These are phyloP conservation scores for Glyphotaelius pellucidus DNA, from an alignment of 2,888 invertebrate genomes.

Conservation along the genomic window DNA sequence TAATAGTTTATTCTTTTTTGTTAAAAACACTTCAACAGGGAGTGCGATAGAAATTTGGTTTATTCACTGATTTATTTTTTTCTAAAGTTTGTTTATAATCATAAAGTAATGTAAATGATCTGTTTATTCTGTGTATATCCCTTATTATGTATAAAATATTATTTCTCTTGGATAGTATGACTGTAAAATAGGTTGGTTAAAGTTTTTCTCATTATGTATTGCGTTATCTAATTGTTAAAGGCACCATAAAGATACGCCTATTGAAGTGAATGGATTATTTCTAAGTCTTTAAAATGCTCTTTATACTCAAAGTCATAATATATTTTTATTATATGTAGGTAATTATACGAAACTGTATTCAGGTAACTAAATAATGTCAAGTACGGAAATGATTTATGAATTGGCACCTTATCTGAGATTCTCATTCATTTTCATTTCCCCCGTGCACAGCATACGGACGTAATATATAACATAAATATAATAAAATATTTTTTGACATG, in stretches of 20 bases:
- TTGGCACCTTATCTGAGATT: neutral
- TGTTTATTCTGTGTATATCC: constrained; percentile 2
- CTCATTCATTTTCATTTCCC: neutral
- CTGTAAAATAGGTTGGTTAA: constrained; percentile 41
- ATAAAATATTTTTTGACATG: neutral
- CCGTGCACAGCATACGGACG: neutral
- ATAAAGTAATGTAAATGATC: neutral
- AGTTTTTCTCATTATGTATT: constrained; percentile 43
- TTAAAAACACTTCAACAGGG: neutral
- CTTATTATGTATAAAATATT: neutral
- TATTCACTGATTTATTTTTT: neutral
- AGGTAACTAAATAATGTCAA: neutral
- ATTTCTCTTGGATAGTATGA: neutral
- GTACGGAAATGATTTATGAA: neutral
- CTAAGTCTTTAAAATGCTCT: constrained; percentile 36
- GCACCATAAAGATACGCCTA: constrained; percentile 33
- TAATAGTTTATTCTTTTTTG: neutral
- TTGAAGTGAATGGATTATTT: constrained; percentile 34
- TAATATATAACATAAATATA: too few species aligned
- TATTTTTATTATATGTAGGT: constrained; percentile 36
- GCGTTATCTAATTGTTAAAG: constrained; percentile 42
- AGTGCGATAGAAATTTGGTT: neutral
- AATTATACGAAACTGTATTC: constrained; percentile 38
- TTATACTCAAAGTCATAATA: constrained; percentile 38
- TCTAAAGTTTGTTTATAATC: neutral